Evolutionary conservation across 1,140 invertebrate species (phyloP).

Genomic region (Platorchestia sp.): DNA sequence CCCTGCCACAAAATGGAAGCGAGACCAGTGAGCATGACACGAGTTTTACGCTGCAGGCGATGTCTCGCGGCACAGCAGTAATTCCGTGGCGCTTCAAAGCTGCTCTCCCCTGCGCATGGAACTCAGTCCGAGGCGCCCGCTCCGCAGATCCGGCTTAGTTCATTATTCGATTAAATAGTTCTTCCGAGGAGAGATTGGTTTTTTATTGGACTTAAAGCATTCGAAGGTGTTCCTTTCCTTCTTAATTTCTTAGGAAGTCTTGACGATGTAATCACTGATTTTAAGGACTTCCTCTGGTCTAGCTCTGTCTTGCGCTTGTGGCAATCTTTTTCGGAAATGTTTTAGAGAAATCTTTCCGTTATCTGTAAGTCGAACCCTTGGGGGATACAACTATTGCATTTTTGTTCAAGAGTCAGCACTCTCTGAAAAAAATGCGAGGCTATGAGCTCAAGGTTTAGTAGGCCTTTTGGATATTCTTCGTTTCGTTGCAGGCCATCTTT

Average conservation of each 20-base stretch:
- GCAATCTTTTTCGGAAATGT: neutral
- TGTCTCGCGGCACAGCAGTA: neutral
- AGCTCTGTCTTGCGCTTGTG: neutral
- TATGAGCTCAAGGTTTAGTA: neutral
- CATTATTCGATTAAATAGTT: conserved; percentile 53
- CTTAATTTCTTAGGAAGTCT: conserved; percentile 8
- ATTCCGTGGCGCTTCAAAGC: neutral
- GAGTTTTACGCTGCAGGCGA: neutral
- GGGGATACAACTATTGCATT: no score
- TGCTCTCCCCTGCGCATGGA: neutral
- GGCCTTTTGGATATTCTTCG: no score
- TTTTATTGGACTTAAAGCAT: conserved; percentile 41
- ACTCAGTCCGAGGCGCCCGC: neutral
- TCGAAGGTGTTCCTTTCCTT: conserved; percentile 14
- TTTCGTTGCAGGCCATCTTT: no score
- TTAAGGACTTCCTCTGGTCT: neutral
- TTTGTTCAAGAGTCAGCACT: neutral
- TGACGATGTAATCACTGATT: neutral
- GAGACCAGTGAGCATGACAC: neutral
- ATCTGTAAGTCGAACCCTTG: no score
- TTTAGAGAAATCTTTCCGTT: neutral
- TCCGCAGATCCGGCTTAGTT: conserved; percentile 36
- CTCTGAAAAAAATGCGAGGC: neutral
- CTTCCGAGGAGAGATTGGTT: neutral
- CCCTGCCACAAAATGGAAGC: neutral